Conservation (phyloP, 2,888 invertebrate species). For the Drosophila sordidula region DNA sequence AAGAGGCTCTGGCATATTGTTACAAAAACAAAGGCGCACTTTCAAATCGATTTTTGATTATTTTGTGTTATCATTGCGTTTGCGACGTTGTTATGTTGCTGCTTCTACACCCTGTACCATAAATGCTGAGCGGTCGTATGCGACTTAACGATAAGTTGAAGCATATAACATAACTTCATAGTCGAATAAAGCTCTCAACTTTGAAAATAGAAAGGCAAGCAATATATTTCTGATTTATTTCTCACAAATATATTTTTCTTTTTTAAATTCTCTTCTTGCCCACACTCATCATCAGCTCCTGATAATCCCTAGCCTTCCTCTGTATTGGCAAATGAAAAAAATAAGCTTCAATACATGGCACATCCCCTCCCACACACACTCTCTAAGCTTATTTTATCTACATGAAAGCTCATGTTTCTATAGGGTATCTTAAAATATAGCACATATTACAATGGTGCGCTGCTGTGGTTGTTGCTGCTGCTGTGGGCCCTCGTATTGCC, state of each 20-base stretch:
- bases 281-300: no score
- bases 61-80: conserved; percentile 75
- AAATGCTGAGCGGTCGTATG: background rate
- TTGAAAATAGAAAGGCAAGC: no score
- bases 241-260: no score
- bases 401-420: background rate
- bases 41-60: conserved; percentile 81
- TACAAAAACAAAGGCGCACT: conserved; percentile 73
- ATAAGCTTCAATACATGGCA: background rate
- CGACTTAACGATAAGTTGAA: background rate
- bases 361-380: background rate
- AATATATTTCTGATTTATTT: no score
- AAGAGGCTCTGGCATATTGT: conserved; percentile 63
- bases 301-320: no score
- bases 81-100: conserved; percentile 24
- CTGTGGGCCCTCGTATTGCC: conserved; percentile 33
- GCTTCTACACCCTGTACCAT: conserved; percentile 23
- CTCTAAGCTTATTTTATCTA: background rate
- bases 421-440: conserved; percentile 5
- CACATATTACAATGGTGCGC: background rate
- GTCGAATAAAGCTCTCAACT: no score
- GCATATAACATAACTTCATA: no score
- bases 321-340: background rate
- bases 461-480: conserved; percentile 4
- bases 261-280: no score